Base-by-base conservation (phyloP, 2,113 vertebrate species). In the Chaetodon trifascialis region DNA sequence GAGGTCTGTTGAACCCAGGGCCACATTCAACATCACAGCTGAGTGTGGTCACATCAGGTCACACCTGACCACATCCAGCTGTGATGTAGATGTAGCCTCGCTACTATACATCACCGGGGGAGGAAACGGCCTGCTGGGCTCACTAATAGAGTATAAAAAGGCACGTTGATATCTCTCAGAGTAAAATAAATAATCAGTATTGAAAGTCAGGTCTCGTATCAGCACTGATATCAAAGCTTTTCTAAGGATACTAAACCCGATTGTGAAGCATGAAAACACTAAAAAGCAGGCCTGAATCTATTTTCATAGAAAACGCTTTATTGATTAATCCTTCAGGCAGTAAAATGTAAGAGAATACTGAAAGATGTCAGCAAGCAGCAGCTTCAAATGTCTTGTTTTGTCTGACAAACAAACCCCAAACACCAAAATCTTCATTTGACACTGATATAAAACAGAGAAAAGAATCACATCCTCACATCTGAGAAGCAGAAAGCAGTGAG, bases 41-140 rank as follows among this genome's bases (percentile, higher is more conserved):
- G 63, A 54, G 63, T 42, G 63, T 4, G 30, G 25, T 73, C 49
- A 52, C 34, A n/a, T 55, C 10, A 11, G 46, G 34, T 42, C 47
- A 19, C 40, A 21, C 21, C 17, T 7, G 46, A 71, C 23, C 68
- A 47, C 67, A 51, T 25, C 56, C 71, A 54, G 79, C 46, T 62
- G 36, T 38, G 56, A 52, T 25, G 65, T 4, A 55, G 36, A 1
- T 1, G 8, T 55, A 21, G 25, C 38, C 38, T 46, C 17, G 6
- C 23, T 38, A 16, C 64, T 44, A 44, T 51, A 7, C 7, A 4
- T 49, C 64, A 64, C 38, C 30, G 40, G 30, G 25, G 11, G 40
- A 67, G n/a, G 46, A 47, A 42, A 11, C 30, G 1, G n/a, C 59
- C 19, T 7, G 69, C 49, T 42, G 21, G 44, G 1, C 21, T 30